phyloP scores from a whole-genome alignment of 2,113 vertebrate species.

The Aphyosemion australe region DNA sequence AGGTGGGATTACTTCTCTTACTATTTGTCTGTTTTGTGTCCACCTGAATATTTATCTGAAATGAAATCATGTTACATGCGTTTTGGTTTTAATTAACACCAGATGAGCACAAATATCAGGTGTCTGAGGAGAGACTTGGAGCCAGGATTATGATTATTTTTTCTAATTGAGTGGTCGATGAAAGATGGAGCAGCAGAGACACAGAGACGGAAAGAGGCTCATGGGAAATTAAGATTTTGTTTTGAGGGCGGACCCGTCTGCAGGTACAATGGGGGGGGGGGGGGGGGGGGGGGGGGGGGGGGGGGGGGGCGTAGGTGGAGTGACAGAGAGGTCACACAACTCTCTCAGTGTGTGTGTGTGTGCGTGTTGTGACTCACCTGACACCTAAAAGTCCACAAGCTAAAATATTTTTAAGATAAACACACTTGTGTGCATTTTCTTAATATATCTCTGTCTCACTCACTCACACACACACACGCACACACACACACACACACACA shows the following conservation, averaged over 20 bases:
- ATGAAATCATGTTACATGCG: too few relatives aligned
- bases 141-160: too few relatives aligned
- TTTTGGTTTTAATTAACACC: neutral
- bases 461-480: too few relatives aligned
- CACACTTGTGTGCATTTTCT: conserved; percentile 1
- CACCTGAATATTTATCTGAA: neutral
- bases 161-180: neutral
- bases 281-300: too few relatives aligned
- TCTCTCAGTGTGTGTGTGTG: conserved; percentile 6
- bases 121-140: neutral
- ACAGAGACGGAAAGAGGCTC: conserved; percentile 19
- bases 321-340: conserved; percentile 44
- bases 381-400: conserved; percentile 34
- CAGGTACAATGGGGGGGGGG: too few relatives aligned
- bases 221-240: conserved; percentile 53
- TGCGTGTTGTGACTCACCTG: conserved; percentile 12
- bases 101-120: neutral
- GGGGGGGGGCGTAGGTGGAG: conserved; percentile 25
- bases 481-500: too few relatives aligned
- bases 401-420: conserved; percentile 42
- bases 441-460: too few relatives aligned
- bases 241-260: conserved; percentile 30
- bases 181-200: conserved; percentile 5
- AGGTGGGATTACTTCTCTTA: too few relatives aligned
- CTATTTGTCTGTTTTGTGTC: too few relatives aligned